Conservation (phyloP, 2,888 invertebrate species). For the Cheilosia impressa region DNA sequence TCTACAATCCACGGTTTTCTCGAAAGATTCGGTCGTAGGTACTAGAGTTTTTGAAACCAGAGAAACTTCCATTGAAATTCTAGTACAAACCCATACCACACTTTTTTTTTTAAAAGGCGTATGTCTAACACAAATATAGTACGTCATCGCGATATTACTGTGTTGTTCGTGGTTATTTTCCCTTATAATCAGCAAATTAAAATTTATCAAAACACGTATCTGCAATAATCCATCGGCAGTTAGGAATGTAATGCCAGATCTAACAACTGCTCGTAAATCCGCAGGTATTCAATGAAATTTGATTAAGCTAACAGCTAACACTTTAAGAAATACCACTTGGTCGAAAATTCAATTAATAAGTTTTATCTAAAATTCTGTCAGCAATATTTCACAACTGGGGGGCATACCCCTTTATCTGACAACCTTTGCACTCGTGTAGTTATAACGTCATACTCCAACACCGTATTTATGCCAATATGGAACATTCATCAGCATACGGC, state of each 20-base stretch:
- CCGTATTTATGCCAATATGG: neutral
- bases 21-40: no score
- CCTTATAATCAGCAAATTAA: neutral
- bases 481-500: constrained; percentile 41
- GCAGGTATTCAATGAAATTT: neutral
- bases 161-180: neutral
- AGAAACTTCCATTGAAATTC: no score
- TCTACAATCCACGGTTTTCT: no score
- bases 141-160: neutral
- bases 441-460: neutral
- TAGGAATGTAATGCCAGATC: constrained; percentile 1
- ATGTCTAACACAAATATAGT: no score
- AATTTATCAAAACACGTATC: neutral
- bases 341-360: constrained; percentile 62
- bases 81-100: no score
- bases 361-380: constrained; percentile 54
- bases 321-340: neutral
- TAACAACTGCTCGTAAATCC: constrained; percentile 1
- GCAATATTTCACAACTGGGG: constrained; percentile 20
- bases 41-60: no score
- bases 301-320: neutral
- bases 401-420: constrained; percentile 1
- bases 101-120: no score
- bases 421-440: constrained; percentile 11
- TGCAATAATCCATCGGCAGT: constrained; percentile 4